Evolutionary conservation across 2,888 invertebrate species (phyloP).

Genomic region (Ectropis crepuscularia): DNA sequence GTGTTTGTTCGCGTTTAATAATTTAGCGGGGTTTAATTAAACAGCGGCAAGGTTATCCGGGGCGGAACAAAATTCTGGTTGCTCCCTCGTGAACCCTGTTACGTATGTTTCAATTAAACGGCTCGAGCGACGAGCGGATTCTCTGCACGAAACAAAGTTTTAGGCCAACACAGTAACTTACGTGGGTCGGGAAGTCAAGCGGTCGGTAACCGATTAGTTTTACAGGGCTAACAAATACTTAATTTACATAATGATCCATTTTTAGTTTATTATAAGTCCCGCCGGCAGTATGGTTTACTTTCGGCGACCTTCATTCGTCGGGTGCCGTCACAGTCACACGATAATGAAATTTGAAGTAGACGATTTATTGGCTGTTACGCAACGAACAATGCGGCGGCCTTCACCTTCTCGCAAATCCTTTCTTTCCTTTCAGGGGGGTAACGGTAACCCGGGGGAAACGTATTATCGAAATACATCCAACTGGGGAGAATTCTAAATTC

Average conservation of each 20-base stretch:
- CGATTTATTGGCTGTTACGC: slow-evolving; percentile 50
- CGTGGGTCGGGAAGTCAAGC: slow-evolving; percentile 34
- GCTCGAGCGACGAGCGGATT: slow-evolving; percentile 52
- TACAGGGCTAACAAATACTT: slow-evolving; percentile 41
- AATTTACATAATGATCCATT: slow-evolving; percentile 24
- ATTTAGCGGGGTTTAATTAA: slow-evolving; percentile 58
- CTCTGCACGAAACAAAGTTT: slow-evolving; percentile 30
- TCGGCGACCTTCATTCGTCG: slow-evolving; percentile 25
- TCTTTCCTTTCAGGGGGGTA: slow-evolving; percentile 32
- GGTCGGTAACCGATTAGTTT: slow-evolving; percentile 38
- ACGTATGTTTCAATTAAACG: slow-evolving; percentile 62
- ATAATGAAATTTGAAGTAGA: slow-evolving; percentile 40
- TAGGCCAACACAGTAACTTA: slow-evolving; percentile 16
- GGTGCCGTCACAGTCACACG: slow-evolving; percentile 26
- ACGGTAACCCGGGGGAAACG: slow-evolving; percentile 31
- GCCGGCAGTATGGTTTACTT: slow-evolving; percentile 36
- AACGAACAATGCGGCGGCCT: slow-evolving; percentile 59
- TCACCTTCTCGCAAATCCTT: slow-evolving; percentile 46
- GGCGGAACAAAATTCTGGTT: slow-evolving; percentile 52
- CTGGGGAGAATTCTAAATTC: slow-evolving; percentile 46
- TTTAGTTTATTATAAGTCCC: slow-evolving; percentile 25
- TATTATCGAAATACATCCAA: slow-evolving; percentile 36
- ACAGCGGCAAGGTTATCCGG: slow-evolving; percentile 49
- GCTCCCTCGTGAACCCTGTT: slow-evolving; percentile 52
- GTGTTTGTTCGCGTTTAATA: slow-evolving; percentile 51